phyloP scores from a whole-genome alignment of 1,140 invertebrate species.

The Mesaphorura yosii region DNA sequence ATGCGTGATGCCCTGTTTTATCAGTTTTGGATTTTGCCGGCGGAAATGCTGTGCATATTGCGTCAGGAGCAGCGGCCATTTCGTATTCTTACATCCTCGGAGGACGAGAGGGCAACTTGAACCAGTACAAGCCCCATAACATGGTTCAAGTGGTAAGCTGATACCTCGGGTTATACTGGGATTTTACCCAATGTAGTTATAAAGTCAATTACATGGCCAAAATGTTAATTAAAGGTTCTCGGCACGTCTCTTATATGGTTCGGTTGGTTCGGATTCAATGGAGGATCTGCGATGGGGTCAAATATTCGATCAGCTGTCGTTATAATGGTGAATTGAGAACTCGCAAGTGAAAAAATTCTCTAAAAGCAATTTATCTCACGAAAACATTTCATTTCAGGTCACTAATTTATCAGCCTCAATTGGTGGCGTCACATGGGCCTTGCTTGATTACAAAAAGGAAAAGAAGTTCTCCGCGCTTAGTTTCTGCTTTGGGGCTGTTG shows the following conservation, averaged over 20 bases:
- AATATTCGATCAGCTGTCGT: slow-evolving; percentile 23
- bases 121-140: slow-evolving; percentile 21
- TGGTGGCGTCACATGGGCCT: slow-evolving; percentile 26
- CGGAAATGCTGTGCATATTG: slow-evolving; percentile 27
- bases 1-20: no score
- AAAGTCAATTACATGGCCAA: background rate
- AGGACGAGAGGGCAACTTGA: slow-evolving; percentile 12
- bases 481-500: slow-evolving; percentile 28
- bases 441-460: slow-evolving; percentile 24
- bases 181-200: background rate
- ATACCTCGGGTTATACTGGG: slow-evolving; percentile 19
- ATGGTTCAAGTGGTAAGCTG: slow-evolving; percentile 28
- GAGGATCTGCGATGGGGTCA: slow-evolving; percentile 18
- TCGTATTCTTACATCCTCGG: slow-evolving; percentile 23
- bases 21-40: slow-evolving; percentile 27
- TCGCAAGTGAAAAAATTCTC: no score
- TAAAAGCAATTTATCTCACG: no score
- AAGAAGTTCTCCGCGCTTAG: slow-evolving; percentile 24
- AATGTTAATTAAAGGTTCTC: background rate
- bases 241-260: no score
- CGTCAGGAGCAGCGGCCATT: slow-evolving; percentile 23
- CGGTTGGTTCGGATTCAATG: slow-evolving; percentile 22
- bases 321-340: no score
- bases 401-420: slow-evolving; percentile 25
- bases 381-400: no score